phyloP scores from a whole-genome alignment of 1,140 invertebrate species.

The Lordiphosa clarofinis region DNA sequence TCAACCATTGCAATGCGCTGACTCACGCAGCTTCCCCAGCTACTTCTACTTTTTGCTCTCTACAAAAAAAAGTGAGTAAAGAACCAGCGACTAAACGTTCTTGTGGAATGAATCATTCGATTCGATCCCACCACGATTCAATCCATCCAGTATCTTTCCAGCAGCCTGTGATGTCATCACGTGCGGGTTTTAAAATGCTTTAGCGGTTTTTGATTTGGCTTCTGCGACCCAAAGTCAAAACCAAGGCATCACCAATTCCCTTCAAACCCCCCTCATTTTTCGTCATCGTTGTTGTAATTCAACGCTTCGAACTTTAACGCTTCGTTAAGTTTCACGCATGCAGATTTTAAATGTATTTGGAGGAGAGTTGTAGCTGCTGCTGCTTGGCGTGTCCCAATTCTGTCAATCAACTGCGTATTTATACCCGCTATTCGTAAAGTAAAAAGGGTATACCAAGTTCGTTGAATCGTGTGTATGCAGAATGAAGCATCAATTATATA shows the following conservation, averaged over 20 bases:
- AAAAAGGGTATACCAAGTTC: too few relatives aligned
- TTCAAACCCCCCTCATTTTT: slow-evolving; percentile 17
- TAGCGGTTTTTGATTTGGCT: slow-evolving; percentile 1
- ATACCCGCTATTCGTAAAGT: neutral
- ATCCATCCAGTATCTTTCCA: slow-evolving; percentile 7
- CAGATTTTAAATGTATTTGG: slow-evolving; percentile 64
- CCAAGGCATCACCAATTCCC: slow-evolving; percentile 38
- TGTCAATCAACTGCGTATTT: slow-evolving; percentile 72
- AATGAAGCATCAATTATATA: too few relatives aligned
- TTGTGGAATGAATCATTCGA: slow-evolving; percentile 10
- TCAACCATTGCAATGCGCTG: slow-evolving; percentile 9
- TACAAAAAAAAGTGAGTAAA: slow-evolving; percentile 1
- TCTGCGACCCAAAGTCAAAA: slow-evolving; percentile 55
- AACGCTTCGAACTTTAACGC: slow-evolving; percentile 77
- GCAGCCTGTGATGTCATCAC: slow-evolving; percentile 6
- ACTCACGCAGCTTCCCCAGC: slow-evolving; percentile 3
- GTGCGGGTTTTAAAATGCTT: too few relatives aligned
- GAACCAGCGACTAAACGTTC: slow-evolving; percentile 1
- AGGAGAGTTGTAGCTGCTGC: slow-evolving; percentile 33
- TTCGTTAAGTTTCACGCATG: slow-evolving; percentile 75
- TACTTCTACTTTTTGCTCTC: neutral
- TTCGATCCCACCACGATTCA: neutral
- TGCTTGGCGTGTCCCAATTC: slow-evolving; percentile 59
- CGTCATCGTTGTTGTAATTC: slow-evolving; percentile 49
- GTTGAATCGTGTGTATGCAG: too few relatives aligned